Conservation (phyloP, 37 sponge, comb jelly and placozoan genomes). For the Amphimedon queenslandica region DNA sequence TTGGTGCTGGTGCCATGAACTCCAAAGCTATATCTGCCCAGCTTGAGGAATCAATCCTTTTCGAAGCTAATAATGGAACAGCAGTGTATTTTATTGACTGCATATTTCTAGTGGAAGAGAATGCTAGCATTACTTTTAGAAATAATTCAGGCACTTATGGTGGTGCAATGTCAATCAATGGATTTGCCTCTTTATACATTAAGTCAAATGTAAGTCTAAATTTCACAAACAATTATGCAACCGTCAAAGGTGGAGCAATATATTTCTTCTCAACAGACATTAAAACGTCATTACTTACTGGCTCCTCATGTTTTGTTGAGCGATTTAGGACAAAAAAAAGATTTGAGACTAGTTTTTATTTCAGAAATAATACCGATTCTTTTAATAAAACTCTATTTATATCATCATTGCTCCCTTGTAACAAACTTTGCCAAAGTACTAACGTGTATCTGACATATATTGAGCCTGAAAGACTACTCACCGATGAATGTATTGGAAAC, state of each 20-base stretch:
- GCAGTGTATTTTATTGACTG: not conserved
- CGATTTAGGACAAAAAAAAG: not conserved
- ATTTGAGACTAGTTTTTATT: not conserved
- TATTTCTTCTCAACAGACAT: not conserved
- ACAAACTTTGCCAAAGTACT: not conserved
- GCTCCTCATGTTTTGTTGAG: not conserved
- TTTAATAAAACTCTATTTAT: not conserved
- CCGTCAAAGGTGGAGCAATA: not conserved
- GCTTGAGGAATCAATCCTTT: not conserved
- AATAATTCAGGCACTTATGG: not conserved
- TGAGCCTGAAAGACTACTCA: not conserved
- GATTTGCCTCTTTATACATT: not conserved
- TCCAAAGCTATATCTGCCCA: not conserved
- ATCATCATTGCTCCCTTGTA: not conserved
- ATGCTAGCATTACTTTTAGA: not conserved
- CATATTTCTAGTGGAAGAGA: not conserved
- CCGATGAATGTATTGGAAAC: slow-evolving; percentile 3
- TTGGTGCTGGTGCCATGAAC: not conserved
- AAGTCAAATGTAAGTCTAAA: not conserved
- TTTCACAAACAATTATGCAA: not conserved
- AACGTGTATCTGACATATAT: no score
- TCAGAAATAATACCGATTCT: not conserved
- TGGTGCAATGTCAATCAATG: not conserved
- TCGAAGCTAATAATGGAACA: not conserved
- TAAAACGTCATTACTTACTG: not conserved